phyloP scores from a whole-genome alignment of 2,888 invertebrate species.

The Andrena fulva region DNA sequence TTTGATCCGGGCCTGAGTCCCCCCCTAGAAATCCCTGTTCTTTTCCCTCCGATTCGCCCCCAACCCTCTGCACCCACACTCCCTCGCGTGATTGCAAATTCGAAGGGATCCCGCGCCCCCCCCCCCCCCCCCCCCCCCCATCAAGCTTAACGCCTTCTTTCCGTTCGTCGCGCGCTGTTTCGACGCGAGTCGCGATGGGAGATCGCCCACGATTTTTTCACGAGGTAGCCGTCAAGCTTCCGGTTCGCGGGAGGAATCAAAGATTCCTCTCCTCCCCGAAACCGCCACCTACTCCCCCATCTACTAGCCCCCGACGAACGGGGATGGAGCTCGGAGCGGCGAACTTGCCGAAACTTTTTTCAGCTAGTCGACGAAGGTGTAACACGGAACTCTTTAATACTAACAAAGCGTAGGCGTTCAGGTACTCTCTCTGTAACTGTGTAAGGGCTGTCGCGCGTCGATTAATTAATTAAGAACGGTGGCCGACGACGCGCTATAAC shows the following conservation, averaged over 20 bases:
- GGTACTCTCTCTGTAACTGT: conserved; percentile 60
- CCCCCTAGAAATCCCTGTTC: not conserved
- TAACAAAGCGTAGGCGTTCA: conserved; percentile 50
- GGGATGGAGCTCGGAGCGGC: conserved; percentile 19
- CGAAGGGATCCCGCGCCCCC: not conserved
- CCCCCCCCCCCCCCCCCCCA: conserved; percentile 1
- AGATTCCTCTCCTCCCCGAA: not conserved
- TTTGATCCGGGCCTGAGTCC: no score
- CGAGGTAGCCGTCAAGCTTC: conserved; percentile 25
- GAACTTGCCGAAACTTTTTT: conserved; percentile 40
- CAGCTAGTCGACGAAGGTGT: conserved; percentile 16
- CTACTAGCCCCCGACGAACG: not conserved
- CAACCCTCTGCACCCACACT: not conserved
- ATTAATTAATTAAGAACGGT: conserved; percentile 55
- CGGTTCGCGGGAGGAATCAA: conserved; percentile 12
- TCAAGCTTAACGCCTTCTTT: conserved; percentile 20
- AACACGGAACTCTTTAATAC: conserved; percentile 40
- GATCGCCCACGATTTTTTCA: not conserved
- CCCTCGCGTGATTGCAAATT: conserved; percentile 63
- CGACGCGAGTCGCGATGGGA: conserved; percentile 29
- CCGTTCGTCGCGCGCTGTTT: conserved; percentile 15
- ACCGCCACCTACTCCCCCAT: no score
- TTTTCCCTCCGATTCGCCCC: conserved; percentile 12
- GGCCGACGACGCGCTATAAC: conserved; percentile 28
- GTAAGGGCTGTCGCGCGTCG: conserved; percentile 54